Percentiles rank a stretch among this genome's conserved stretches.
Evolutionary conservation across 2,797 vertebrate genomes (phyloP).

Genomic region (Eulemur rubriventer): DNA sequence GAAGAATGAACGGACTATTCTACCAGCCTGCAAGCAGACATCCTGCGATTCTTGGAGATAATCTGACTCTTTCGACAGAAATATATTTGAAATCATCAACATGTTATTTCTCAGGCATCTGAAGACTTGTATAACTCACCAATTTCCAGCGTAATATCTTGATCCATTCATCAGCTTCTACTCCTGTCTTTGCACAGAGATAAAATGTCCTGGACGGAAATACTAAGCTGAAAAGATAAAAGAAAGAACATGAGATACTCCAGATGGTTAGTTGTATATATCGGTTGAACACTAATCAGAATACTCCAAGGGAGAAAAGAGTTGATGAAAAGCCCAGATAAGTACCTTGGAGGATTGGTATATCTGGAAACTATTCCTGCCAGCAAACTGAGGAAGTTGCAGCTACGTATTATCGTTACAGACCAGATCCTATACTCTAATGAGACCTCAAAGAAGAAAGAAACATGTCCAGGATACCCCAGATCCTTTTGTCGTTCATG

Average conservation of each 20-base stretch:
- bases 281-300: background rate
- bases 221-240: slow-evolving; percentile 89
- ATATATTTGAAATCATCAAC: background rate
- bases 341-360: background rate
- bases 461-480: background rate
- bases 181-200: slow-evolving; percentile 94
- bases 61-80: background rate
- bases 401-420: background rate
- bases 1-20: background rate
- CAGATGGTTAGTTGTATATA: background rate
- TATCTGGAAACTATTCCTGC: background rate
- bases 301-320: background rate
- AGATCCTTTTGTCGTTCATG: background rate
- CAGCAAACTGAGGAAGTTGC: background rate
- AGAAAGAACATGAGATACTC: background rate
- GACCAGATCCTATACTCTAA: background rate
- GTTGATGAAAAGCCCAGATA: background rate
- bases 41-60: background rate
- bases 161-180: slow-evolving; percentile 98
- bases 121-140: slow-evolving; percentile 86
- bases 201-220: slow-evolving; percentile 97
- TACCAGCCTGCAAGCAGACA: background rate
- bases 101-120: background rate
- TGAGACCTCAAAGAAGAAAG: slow-evolving; percentile 11
- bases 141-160: slow-evolving; percentile 97